Base-by-base conservation (phyloP, 2,888 invertebrate species). In the Onchidella celtica region DNA sequence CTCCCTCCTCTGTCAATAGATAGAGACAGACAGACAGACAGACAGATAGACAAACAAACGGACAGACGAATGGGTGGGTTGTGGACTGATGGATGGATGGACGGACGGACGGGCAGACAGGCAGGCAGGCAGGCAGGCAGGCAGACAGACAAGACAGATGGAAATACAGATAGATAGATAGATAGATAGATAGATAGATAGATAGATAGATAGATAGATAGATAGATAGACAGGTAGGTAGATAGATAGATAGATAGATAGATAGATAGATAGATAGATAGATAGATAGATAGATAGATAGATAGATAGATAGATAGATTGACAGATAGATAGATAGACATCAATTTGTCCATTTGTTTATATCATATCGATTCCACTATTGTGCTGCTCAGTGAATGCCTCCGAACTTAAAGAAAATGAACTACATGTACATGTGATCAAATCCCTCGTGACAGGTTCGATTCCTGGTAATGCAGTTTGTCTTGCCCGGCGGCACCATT, bases 141-240 rank as follows among this genome's bases (percentile, higher is more conserved):
- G 47, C 6, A 47, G 32, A 9, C 11, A 17, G 21, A 32, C 11
- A 6, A 72, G 55, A 47, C 11, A 72, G 14, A 47, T 11, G 17
- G 6, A 17, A 47, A 47, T 6, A 47, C 6, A 47, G 47, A 47
- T 11, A 47, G 47, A 2, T 3, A 72, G 47, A 38, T 11, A 72
- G 29, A 72, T 24, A 77, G 47, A 68, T 34, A 57, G 47, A 55
- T 32, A 68, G 34, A 27, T 36, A 61, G 38, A 55, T 38, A 70
- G 14, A 72, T 40, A 61, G 61, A 75, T 27, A 32, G 21, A n/a
- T 66, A 65, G 63, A 70, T 55, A 32, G 65, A 47, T 61, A 77
- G 65, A 63, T 21, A 21, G 24, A 47, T 47, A 66, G 40, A 29
- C 38, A 24, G 32, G 14, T n/a, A n/a, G 29, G 32, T 29, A 34